These are phyloP conservation scores for Scomber colias DNA, from an alignment of 2,113 vertebrate species.

Conservation along the genomic window DNA sequence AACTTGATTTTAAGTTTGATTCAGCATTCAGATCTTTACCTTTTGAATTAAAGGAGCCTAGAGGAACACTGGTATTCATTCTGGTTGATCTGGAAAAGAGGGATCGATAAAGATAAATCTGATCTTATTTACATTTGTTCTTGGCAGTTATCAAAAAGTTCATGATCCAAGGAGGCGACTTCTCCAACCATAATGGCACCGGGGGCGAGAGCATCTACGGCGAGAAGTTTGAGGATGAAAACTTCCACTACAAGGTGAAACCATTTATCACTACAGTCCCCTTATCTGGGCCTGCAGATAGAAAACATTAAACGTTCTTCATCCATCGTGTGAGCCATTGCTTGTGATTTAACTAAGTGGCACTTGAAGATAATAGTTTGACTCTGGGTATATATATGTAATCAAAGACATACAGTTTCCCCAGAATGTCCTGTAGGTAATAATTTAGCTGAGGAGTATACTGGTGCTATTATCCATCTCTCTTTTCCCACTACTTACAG, in stretches of 20 bases:
- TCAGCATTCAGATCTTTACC: too few relatives aligned
- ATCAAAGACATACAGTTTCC: too few relatives aligned
- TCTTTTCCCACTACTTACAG: too few relatives aligned
- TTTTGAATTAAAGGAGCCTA: background rate
- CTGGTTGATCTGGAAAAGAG: background rate
- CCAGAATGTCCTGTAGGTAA: too few relatives aligned
- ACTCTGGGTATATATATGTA: too few relatives aligned
- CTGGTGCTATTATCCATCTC: too few relatives aligned
- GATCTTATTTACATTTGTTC: conserved; percentile 22
- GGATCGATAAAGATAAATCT: too few relatives aligned
- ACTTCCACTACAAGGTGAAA: conserved; percentile 95
- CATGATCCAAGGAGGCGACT: conserved; percentile 98
- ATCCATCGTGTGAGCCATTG: background rate
- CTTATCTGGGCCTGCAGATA: background rate
- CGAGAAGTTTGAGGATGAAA: conserved; percentile 99
- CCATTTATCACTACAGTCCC: background rate
- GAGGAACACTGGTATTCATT: background rate
- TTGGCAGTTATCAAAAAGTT: conserved; percentile 95
- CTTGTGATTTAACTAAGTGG: too few relatives aligned
- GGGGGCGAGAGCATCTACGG: conserved; percentile 99
- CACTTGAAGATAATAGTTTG: too few relatives aligned
- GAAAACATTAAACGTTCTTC: background rate
- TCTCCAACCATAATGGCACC: conserved; percentile 97
- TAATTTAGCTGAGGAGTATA: too few relatives aligned
- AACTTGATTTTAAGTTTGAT: background rate